Percentiles rank a stretch among this genome's conserved stretches.
phyloP scores from a whole-genome alignment of 2,797 vertebrate genomes.

The Lepus townsendii region DNA sequence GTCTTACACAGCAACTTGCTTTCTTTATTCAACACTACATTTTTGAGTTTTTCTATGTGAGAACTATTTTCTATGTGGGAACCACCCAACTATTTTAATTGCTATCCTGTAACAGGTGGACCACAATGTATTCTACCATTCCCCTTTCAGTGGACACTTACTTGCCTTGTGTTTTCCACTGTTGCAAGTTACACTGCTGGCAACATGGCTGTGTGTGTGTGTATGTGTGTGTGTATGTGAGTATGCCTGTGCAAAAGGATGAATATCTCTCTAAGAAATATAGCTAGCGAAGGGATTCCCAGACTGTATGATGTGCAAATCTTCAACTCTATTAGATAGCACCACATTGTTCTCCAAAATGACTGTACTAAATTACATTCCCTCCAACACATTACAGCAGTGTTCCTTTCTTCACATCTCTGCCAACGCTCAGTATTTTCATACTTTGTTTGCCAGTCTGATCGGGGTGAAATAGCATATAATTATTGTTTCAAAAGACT shows the following conservation, averaged over 20 bases:
- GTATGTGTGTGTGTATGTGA: too few species aligned
- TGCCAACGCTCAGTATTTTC: conserved; percentile 71
- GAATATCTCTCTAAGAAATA: conserved; percentile 21
- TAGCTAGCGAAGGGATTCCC: conserved; percentile 9
- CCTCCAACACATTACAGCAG: conserved; percentile 59
- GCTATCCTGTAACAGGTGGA: background rate
- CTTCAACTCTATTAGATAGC: conserved; percentile 69
- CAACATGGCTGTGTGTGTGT: background rate
- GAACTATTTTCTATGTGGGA: background rate
- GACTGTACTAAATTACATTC: conserved; percentile 73
- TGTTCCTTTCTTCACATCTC: conserved; percentile 62
- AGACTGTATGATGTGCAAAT: background rate
- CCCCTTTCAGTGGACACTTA: background rate
- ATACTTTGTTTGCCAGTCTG: conserved; percentile 78
- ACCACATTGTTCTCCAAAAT: conserved; percentile 54
- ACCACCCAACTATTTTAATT: background rate
- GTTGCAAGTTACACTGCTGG: background rate
- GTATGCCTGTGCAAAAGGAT: background rate
- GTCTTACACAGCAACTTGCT: background rate
- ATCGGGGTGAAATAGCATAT: conserved; percentile 68
- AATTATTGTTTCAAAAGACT: conserved; percentile 76
- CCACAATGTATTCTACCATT: background rate
- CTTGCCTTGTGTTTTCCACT: background rate
- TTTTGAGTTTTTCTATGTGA: conserved; percentile 1
- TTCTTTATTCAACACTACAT: background rate